phyloP scores from a whole-genome alignment of 1,140 invertebrate species.

The Microplitis mediator region DNA sequence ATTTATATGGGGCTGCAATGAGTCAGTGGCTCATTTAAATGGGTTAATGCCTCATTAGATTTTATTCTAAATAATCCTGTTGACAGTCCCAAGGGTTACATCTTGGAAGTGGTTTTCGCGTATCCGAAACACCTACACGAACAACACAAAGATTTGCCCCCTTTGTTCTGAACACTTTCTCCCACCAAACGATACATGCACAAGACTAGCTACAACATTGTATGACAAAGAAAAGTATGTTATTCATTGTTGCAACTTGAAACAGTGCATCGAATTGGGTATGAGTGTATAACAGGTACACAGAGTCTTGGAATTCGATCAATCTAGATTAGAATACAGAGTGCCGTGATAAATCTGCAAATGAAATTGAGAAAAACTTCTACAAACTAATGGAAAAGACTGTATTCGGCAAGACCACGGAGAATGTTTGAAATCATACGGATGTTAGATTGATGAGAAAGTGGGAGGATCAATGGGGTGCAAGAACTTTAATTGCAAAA shows the following conservation, averaged over 20 bases:
- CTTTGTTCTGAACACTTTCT: constrained; percentile 48
- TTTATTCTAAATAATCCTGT: constrained; percentile 44
- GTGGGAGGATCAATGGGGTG: neutral
- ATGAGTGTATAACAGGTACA: too few species aligned
- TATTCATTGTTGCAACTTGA: constrained; percentile 53
- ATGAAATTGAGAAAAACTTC: constrained; percentile 39
- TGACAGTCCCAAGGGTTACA: constrained; percentile 57
- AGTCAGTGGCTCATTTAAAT: constrained; percentile 41
- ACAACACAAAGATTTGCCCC: constrained; percentile 44
- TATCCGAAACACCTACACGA: constrained; percentile 60
- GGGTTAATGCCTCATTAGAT: constrained; percentile 31
- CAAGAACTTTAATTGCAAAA: neutral
- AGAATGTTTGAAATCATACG: neutral
- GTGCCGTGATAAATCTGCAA: neutral
- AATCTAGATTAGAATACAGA: constrained; percentile 39
- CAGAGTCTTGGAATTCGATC: constrained; percentile 56
- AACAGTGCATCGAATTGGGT: constrained; percentile 54
- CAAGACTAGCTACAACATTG: constrained; percentile 51
- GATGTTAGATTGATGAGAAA: neutral
- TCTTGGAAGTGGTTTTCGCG: constrained; percentile 55
- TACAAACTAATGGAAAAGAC: constrained; percentile 43
- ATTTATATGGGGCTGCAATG: constrained; percentile 64
- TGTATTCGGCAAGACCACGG: constrained; percentile 7
- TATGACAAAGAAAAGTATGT: constrained; percentile 57
- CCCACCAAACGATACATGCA: constrained; percentile 28